phyloP scores from a whole-genome alignment of 1,140 invertebrate species.

The Oscheius sp. region DNA sequence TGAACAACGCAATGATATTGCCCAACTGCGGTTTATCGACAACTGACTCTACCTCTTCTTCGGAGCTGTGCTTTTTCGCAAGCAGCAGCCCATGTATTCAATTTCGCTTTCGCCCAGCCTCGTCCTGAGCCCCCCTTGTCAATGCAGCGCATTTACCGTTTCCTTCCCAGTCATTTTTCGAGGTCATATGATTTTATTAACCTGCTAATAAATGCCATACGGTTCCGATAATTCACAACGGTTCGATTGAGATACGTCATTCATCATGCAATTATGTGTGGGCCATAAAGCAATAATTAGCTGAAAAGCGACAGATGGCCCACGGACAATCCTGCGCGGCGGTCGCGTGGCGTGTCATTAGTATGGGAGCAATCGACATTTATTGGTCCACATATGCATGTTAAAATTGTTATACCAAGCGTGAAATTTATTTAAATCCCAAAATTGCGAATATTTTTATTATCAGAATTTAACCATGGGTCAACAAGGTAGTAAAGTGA shows the following conservation, averaged over 20 bases:
- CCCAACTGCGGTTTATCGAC: constrained; percentile 21
- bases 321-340: neutral
- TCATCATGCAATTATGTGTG: too few species aligned
- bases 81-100: neutral
- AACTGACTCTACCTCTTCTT: neutral
- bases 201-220: too few species aligned
- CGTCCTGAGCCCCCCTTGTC: neutral
- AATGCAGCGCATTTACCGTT: constrained; percentile 1
- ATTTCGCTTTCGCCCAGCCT: neutral
- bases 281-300: too few species aligned
- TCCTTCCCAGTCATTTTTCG: too few species aligned
- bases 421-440: too few species aligned
- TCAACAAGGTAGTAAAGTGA: constrained; percentile 92
- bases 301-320: too few species aligned
- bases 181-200: too few species aligned
- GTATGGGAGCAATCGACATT: constrained; percentile 4
- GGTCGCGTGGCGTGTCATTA: neutral
- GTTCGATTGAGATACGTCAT: too few species aligned
- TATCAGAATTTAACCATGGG: constrained; percentile 71
- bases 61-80: neutral
- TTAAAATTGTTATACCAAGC: too few species aligned
- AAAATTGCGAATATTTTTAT: too few species aligned
- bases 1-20: constrained; percentile 16
- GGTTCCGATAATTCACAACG: too few species aligned
- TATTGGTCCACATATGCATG: neutral